phyloP scores from a whole-genome alignment of 2,113 vertebrate genomes.

The Sapayoa aenigma region DNA sequence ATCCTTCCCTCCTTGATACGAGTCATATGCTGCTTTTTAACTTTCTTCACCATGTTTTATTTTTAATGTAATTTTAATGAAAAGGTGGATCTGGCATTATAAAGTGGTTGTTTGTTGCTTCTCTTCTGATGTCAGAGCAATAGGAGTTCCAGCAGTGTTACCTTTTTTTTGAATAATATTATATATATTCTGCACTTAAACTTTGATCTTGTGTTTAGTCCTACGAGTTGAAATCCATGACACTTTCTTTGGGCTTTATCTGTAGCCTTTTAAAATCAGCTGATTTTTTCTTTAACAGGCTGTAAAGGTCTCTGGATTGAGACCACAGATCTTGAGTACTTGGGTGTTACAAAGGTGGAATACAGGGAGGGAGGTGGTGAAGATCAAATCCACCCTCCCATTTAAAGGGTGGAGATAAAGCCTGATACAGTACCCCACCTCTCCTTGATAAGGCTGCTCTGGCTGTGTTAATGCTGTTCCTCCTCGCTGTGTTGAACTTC shows the following conservation, averaged over 20 bases:
- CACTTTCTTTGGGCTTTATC: background rate
- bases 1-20: background rate
- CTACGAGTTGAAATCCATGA: background rate
- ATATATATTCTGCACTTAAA: background rate
- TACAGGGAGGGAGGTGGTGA: background rate
- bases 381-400: constrained; percentile 23
- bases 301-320: background rate
- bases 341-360: constrained; percentile 6
- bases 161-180: background rate
- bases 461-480: constrained; percentile 22
- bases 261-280: background rate
- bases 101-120: background rate
- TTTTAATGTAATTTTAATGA: constrained; percentile 50
- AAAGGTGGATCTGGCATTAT: background rate
- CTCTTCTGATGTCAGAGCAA: background rate
- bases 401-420: constrained; percentile 41
- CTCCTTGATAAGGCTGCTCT: constrained; percentile 31
- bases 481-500: background rate
- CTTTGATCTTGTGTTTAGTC: background rate
- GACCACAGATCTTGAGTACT: background rate
- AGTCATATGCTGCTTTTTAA: background rate
- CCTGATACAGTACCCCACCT: background rate
- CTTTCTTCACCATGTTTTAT: background rate
- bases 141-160: background rate
- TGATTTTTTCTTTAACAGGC: background rate